Evolutionary conservation across 2,113 vertebrate genomes (phyloP), one percentile per base, ranked within the genome.

Genomic region (Mugil cephalus): DNA sequence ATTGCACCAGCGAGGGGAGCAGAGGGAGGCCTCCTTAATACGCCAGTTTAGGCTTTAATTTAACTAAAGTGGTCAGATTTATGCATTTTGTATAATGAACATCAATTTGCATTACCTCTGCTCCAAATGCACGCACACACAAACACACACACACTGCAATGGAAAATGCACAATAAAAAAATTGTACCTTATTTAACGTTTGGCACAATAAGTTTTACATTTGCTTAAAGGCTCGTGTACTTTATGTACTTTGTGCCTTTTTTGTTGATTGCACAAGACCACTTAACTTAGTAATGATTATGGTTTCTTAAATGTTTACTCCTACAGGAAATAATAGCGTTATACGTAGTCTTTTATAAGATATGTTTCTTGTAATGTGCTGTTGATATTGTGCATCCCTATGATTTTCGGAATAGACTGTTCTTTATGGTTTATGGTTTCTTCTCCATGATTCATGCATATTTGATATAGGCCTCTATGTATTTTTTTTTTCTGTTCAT

Each of bases 41-140:
- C n/a, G n/a, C 54, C 68, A 77, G 75, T 86, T 88, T 74, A 86
- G 68, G 64, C 65, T 78, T 87, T 86, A 84, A 87, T 91, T 86
- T 83, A 80, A 83, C 83, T 84, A 84, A 91, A 91, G 85, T 82
- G 87, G 76, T 80, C 81, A 86, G 82, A 90, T 89, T 91, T 84
- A 84, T 90, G 81, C 72, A 81, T 90, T 89, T 85, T 80, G 71
- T 89, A 85, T 89, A 86, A 91, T 89, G 71, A 87, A 82, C 61
- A 88, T 83, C 54, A 80, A 79, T 77, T 85, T 85, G 75, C 74
- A 81, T 90, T 86, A 87, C 72, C 59, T 64, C 60, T 46, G 21
- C 62, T 66, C 19, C 9, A 54, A 68, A 84, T 60, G 56, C 39
- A n/a, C 52, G 24, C 58, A 18, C 19, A 14, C 40, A 39, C n/a